Percentiles rank a stretch among this genome's conserved stretches.
These are phyloP conservation scores for Timema cristinae DNA, from an alignment of 2,888 invertebrate genomes.

Conservation along the genomic window DNA sequence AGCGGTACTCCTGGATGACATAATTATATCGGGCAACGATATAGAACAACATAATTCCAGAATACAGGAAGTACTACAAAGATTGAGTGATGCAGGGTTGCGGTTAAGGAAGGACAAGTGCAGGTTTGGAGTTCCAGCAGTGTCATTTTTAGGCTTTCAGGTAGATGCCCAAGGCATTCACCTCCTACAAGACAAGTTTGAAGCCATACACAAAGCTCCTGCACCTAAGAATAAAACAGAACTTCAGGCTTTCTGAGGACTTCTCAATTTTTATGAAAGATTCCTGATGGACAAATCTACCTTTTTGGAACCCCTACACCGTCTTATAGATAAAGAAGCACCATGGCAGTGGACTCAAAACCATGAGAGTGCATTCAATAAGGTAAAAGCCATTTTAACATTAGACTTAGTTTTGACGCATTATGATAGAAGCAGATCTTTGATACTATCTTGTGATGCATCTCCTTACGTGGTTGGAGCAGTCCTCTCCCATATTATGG, in stretches of 20 bases:
- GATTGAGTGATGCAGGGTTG: too few relatives aligned
- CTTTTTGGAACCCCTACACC: conserved; percentile 1
- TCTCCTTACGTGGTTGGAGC: conserved; percentile 1
- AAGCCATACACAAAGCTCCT: neutral
- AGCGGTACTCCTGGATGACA: too few relatives aligned
- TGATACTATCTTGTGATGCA: neutral
- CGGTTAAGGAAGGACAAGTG: too few relatives aligned
- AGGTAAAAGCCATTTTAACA: neutral
- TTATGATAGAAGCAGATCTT: neutral
- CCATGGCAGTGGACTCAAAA: neutral
- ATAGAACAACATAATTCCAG: too few relatives aligned
- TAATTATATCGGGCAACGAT: too few relatives aligned
- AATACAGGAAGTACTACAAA: too few relatives aligned
- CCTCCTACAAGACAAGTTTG: too few relatives aligned
- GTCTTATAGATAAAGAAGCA: neutral
- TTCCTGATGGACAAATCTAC: neutral
- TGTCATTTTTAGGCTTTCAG: too few relatives aligned
- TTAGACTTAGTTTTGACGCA: neutral
- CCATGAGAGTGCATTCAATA: neutral
- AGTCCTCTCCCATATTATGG: neutral
- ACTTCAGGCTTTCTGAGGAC: neutral
- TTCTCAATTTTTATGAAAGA: neutral
- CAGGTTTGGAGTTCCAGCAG: too few relatives aligned
- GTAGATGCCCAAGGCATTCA: too few relatives aligned
- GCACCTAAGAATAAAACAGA: neutral